A percentile compares a stretch with the other conserved stretches of the same genome.
These are phyloP conservation scores for Pycnonotus jocosus DNA, from an alignment of 2,113 vertebrate species.

Conservation along the genomic window DNA sequence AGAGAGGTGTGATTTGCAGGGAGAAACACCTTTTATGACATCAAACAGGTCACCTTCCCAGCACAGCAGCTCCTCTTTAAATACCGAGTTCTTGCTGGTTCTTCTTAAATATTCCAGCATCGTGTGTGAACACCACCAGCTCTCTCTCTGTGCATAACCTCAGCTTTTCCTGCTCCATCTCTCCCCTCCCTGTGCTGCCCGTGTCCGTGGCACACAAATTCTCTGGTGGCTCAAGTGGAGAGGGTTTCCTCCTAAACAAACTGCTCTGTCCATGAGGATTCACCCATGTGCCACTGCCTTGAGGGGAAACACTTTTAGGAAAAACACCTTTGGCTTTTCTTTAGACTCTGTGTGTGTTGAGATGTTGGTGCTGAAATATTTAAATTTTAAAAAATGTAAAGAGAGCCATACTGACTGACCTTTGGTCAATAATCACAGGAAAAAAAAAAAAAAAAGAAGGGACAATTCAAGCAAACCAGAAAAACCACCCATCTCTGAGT, in stretches of 20 bases:
- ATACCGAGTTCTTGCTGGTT: background rate
- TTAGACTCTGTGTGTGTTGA: background rate
- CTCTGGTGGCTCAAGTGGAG: background rate
- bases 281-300: background rate
- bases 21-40: background rate
- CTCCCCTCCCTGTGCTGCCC: background rate
- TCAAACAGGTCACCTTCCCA: background rate
- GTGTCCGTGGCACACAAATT: background rate
- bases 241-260: background rate
- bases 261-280: background rate
- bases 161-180: background rate
- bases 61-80: background rate
- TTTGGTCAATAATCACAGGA: background rate
- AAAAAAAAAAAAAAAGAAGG: background rate
- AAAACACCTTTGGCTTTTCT: background rate
- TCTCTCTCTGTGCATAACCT: background rate
- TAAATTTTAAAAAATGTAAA: background rate
- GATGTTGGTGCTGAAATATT: background rate
- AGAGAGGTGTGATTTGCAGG: background rate
- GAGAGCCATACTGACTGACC: background rate
- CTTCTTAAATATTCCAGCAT: background rate
- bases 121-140: background rate
- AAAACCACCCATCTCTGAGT: background rate
- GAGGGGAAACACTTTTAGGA: background rate
- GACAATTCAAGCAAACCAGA: background rate